These are phyloP conservation scores for Lineus longissimus DNA, from an alignment of 1,140 invertebrate species.

Conservation along the genomic window DNA sequence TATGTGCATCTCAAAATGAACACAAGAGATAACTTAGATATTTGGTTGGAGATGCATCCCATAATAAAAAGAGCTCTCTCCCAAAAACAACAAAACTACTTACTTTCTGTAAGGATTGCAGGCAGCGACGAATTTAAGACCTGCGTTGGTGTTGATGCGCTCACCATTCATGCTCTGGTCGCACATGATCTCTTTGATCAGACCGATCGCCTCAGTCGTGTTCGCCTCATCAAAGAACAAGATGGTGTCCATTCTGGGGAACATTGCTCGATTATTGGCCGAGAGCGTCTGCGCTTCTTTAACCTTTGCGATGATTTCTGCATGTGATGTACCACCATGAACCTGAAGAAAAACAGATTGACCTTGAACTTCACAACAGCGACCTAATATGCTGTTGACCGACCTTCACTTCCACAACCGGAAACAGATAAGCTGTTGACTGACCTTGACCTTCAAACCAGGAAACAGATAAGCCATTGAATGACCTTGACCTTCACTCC, in stretches of 20 bases:
- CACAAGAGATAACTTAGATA: no score
- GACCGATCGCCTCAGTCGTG: conserved; percentile 46
- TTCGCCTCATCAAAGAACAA: conserved; percentile 52
- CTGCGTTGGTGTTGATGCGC: conserved; percentile 23
- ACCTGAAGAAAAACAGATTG: conserved; percentile 26
- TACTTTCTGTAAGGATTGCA: conserved; percentile 50
- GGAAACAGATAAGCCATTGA: no score
- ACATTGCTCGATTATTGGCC: conserved; percentile 22
- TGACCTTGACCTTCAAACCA: no score
- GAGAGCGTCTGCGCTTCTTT: conserved; percentile 33
- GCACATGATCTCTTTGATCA: conserved; percentile 50
- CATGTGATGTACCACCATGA: conserved; percentile 41
- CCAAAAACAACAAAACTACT: not conserved
- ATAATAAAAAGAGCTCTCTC: no score
- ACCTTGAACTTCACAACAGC: no score
- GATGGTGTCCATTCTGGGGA: conserved; percentile 36
- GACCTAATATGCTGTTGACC: no score
- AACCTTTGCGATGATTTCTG: conserved; percentile 38
- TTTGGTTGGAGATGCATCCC: no score
- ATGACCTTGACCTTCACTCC: no score
- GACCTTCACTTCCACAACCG: no score
- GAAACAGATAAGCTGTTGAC: no score
- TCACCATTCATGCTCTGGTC: conserved; percentile 37
- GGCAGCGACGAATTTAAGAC: conserved; percentile 44
- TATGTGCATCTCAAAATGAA: no score